These are phyloP conservation scores for Donacobius atricapilla DNA, from an alignment of 2,113 vertebrate genomes.

Conservation along the genomic window DNA sequence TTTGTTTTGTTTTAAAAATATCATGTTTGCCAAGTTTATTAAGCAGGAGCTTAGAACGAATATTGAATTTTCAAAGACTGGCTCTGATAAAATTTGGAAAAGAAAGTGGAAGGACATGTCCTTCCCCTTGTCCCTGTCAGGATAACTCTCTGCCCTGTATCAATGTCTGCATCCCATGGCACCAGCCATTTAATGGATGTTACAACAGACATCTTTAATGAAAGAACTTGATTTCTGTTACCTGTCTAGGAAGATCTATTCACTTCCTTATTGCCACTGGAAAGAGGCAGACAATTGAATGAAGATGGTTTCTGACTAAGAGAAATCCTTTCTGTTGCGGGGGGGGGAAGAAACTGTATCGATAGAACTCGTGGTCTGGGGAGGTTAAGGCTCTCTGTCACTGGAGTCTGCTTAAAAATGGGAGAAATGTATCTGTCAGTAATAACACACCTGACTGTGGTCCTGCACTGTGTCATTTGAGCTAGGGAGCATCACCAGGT, in stretches of 20 bases:
- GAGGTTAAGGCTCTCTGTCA: not conserved
- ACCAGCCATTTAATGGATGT: not conserved
- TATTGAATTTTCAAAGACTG: slow-evolving; percentile 27
- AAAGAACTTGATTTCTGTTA: not conserved
- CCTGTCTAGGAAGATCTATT: not conserved
- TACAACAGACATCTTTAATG: not conserved
- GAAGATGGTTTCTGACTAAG: not conserved
- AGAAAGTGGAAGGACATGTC: not conserved
- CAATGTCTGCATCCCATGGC: not conserved
- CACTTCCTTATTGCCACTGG: not conserved
- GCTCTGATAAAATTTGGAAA: not conserved
- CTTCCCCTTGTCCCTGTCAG: not conserved
- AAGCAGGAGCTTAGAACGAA: slow-evolving; percentile 1
- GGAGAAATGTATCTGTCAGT: not conserved
- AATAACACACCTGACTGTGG: not conserved
- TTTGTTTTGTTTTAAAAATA: slow-evolving; percentile 61
- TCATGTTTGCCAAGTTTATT: slow-evolving; percentile 58
- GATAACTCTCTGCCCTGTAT: not conserved
- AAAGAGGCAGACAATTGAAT: slow-evolving; percentile 3
- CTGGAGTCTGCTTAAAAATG: not conserved
- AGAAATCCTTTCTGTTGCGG: not conserved
- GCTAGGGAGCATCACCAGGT: not conserved
- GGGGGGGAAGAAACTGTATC: not conserved
- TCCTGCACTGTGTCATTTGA: not conserved
- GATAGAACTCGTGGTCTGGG: not conserved